A percentile compares a stretch with the other conserved stretches of the same genome.
Conservation (phyloP, 2,888 invertebrate species). For the Calliopum simillimum region DNA sequence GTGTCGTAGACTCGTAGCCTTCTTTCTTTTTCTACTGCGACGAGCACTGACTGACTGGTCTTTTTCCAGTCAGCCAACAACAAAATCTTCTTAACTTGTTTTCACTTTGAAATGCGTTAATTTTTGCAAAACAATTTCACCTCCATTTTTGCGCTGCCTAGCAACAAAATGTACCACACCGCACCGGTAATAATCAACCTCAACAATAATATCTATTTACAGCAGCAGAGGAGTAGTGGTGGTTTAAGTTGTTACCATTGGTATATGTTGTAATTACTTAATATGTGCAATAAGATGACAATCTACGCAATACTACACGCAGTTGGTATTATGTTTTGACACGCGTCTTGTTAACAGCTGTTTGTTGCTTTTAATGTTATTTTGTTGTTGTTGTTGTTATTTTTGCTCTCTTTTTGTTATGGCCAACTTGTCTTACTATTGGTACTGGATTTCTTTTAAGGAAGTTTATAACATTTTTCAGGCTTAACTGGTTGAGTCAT, state of each 20-base stretch:
- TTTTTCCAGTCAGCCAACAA: no score
- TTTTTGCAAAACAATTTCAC: no score
- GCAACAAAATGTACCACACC: neutral
- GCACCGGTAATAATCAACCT: neutral
- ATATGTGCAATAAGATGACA: neutral
- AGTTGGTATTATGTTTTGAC: neutral
- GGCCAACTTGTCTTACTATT: constrained; percentile 4
- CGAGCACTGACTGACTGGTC: no score
- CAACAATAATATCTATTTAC: neutral
- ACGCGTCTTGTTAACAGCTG: constrained; percentile 20
- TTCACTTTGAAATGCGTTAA: no score
- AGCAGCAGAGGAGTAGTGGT: neutral
- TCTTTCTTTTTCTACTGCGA: no score
- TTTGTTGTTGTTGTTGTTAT: neutral
- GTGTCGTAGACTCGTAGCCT: no score
- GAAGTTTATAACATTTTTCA: constrained; percentile 23
- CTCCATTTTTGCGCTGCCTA: neutral
- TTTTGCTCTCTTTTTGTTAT: constrained; percentile 5
- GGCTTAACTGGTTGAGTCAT: neutral
- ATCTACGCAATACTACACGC: neutral
- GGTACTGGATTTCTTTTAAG: constrained; percentile 18
- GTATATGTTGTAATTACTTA: neutral
- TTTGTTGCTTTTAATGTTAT: neutral
- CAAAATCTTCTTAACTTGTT: no score
- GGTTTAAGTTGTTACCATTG: neutral